These are phyloP conservation scores for Phylloscopus collybita DNA, from an alignment of 2,797 vertebrate genomes.

Conservation along the genomic window DNA sequence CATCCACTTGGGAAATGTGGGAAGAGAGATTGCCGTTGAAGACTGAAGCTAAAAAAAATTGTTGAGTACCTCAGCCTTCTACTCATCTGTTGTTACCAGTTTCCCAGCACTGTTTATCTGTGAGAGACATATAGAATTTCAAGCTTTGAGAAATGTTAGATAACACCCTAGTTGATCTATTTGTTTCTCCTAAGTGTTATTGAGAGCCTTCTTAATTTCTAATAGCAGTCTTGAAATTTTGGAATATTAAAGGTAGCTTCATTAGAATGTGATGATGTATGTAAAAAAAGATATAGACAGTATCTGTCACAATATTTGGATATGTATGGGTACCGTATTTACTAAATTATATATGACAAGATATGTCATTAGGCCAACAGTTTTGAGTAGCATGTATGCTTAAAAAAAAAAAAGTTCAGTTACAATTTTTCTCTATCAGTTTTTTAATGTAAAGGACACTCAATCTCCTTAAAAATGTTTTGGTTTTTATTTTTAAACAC, in stretches of 20 bases:
- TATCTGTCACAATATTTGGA: neutral
- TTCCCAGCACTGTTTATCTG: neutral
- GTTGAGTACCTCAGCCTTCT: neutral
- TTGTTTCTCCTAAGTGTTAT: neutral
- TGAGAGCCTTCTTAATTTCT: neutral
- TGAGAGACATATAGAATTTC: neutral
- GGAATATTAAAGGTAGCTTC: neutral
- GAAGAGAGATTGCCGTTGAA: neutral
- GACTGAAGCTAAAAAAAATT: neutral
- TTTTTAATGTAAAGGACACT: neutral
- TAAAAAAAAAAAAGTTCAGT: neutral
- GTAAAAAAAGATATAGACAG: neutral
- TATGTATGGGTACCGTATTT: neutral
- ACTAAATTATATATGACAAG: neutral
- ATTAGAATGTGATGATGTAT: neutral
- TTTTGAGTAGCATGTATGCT: neutral
- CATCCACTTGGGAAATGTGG: accelerated
- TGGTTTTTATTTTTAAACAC: neutral
- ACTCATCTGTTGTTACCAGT: neutral
- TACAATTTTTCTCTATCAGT: neutral
- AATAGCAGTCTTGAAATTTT: neutral
- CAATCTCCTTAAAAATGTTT: neutral
- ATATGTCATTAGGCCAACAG: neutral
- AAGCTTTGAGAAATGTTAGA: neutral
- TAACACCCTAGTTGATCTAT: neutral